Base-by-base conservation (phyloP, 1,140 invertebrate genomes). In the Drosophila micromelanica region DNA sequence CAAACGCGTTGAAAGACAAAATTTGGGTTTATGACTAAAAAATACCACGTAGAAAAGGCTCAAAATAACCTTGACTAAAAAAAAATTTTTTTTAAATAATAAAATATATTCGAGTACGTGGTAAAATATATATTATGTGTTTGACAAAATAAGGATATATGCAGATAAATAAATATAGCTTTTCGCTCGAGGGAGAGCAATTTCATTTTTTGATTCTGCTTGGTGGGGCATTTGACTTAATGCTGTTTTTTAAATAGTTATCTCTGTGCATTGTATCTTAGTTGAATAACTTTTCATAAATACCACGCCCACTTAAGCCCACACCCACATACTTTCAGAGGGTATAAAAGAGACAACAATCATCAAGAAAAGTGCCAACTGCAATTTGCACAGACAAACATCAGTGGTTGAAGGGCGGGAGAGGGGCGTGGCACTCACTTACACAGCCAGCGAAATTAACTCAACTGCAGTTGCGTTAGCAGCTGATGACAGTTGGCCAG, bases 401-500 rank as follows among this genome's bases (percentile, higher is more conserved):
- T 23, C 30, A 32, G 30, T 8, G 5, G 60, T 35, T 17, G 17
- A 17, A 15, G 17, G 15, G 17, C 3, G 7, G 42, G 9, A 6
- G 27, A 20, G 38, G 17, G 55, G 60, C 40, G 55, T 76, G 77
- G 65, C 78, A 72, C 54, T 52, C 45, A 45, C 54, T 61, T 49
- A 38, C 59, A 48, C 51, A 30, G 23, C 5, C 49, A 52, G 13
- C 9, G 15, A 52, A 52, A 32, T 52, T 32, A 30, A 52, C 49
- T 52, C 30, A 30, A 52, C 13, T 13, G 32, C 15, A 46, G 43
- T 9, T 12, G 40, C 40, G 13, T 7, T 20, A 30, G 80, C 80
- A 76, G 46, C 80, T 85, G 76, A 68, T 85, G 80, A 80, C 81
- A 86, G 60, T 40, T 67, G 75, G 64, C 52, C 57, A 51, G 57